Evolutionary conservation across 92 coral and sea anemone species (phyloP).

Genomic region (Meandrina meandrites): DNA sequence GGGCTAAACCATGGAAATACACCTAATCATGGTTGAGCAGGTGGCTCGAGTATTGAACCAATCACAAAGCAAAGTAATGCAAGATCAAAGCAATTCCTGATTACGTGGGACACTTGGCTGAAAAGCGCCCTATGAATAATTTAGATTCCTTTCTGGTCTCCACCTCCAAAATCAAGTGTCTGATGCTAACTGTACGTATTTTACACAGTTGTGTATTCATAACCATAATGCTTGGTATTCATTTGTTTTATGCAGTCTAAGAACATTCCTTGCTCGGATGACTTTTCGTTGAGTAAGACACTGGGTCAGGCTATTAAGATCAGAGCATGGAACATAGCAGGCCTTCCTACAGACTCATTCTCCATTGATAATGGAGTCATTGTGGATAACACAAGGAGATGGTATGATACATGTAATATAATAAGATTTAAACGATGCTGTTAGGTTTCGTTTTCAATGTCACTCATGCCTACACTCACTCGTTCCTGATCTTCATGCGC

Average conservation of each 20-base stretch:
- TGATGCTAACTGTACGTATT: too few species aligned
- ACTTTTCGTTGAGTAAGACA: conserved; percentile 93
- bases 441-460: not conserved
- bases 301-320: conserved; percentile 98
- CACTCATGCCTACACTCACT: not conserved
- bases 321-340: conserved; percentile 99
- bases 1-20: too few species aligned
- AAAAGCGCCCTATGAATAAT: too few species aligned
- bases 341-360: conserved; percentile 96
- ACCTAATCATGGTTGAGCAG: too few species aligned
- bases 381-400: conserved; percentile 97
- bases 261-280: conserved; percentile 95
- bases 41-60: too few species aligned
- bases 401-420: conserved; percentile 52
- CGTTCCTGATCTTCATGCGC: not conserved
- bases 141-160: not conserved
- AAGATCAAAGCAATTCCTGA: too few species aligned
- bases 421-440: not conserved
- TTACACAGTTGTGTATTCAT: not conserved
- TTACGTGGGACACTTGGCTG: too few species aligned
- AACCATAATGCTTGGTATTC: not conserved
- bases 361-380: conserved; percentile 99
- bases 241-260: conserved; percentile 60
- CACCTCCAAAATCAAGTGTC: not conserved
- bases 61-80: too few species aligned